Conservation (phyloP, 2,888 invertebrate genomes). For the Lysandra coridon region DNA sequence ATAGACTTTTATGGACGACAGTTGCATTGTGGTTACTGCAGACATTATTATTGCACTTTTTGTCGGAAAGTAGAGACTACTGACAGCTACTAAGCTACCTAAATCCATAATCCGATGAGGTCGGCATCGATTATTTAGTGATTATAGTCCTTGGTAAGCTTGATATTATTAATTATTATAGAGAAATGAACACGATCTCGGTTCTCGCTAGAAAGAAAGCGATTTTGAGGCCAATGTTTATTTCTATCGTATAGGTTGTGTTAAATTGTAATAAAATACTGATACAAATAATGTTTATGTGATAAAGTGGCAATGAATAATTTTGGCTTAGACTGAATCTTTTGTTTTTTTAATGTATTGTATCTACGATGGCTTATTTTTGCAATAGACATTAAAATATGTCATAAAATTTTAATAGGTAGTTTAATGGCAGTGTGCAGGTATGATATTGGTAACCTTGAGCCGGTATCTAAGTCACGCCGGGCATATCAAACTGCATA, state of each 20-base stretch:
- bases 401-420: background rate
- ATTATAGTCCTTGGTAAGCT: background rate
- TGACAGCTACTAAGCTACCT: background rate
- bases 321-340: too few species aligned
- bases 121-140: background rate
- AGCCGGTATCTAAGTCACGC: background rate
- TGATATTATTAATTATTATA: background rate
- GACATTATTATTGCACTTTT: background rate
- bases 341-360: too few species aligned
- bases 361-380: too few species aligned
- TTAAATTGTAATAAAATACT: too few species aligned
- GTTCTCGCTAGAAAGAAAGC: too few species aligned
- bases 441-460: background rate
- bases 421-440: background rate
- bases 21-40: conserved; percentile 6
- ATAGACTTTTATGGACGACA: conserved; percentile 17
- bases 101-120: background rate
- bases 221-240: too few species aligned
- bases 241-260: too few species aligned
- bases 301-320: too few species aligned
- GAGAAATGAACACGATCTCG: too few species aligned
- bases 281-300: too few species aligned
- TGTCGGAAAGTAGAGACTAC: background rate
- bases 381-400: too few species aligned
- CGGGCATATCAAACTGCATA: background rate